Evolutionary conservation across 2,113 vertebrate species (phyloP).

Genomic region (Bettongia penicillata): DNA sequence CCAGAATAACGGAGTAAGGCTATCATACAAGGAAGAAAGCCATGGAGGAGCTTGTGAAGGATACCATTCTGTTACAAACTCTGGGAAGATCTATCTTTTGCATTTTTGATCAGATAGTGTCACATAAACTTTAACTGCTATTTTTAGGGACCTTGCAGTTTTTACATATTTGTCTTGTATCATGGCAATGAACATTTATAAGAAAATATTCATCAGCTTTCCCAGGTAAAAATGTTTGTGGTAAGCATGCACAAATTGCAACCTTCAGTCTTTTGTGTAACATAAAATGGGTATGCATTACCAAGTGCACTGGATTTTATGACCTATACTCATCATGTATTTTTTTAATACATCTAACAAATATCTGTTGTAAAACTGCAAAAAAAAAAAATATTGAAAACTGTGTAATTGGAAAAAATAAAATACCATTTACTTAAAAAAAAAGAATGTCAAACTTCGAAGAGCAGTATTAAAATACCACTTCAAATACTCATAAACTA

Average conservation of each 20-base stretch:
- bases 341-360: slow-evolving; percentile 71
- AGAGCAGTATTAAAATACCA: too few relatives aligned
- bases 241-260: slow-evolving; percentile 85
- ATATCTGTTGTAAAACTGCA: slow-evolving; percentile 67
- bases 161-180: slow-evolving; percentile 92
- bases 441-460: too few relatives aligned
- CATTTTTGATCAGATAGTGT: slow-evolving; percentile 85
- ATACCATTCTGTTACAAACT: slow-evolving; percentile 94
- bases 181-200: slow-evolving; percentile 85
- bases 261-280: slow-evolving; percentile 83
- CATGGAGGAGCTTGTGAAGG: slow-evolving; percentile 88
- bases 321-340: slow-evolving; percentile 81
- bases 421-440: too few relatives aligned
- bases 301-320: slow-evolving; percentile 81
- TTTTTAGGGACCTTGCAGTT: slow-evolving; percentile 92
- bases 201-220: slow-evolving; percentile 82
- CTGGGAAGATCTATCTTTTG: slow-evolving; percentile 81
- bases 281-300: slow-evolving; percentile 82
- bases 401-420: too few relatives aligned
- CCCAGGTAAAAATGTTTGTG: slow-evolving; percentile 80
- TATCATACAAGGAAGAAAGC: slow-evolving; percentile 87
- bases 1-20: slow-evolving; percentile 92
- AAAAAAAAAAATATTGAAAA: too few relatives aligned
- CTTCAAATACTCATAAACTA: too few relatives aligned
- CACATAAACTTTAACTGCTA: slow-evolving; percentile 86